A percentile compares a stretch with the other conserved stretches of the same genome.
Evolutionary conservation across 2,888 invertebrate species (phyloP).

Genomic region (Athalia rosae): DNA sequence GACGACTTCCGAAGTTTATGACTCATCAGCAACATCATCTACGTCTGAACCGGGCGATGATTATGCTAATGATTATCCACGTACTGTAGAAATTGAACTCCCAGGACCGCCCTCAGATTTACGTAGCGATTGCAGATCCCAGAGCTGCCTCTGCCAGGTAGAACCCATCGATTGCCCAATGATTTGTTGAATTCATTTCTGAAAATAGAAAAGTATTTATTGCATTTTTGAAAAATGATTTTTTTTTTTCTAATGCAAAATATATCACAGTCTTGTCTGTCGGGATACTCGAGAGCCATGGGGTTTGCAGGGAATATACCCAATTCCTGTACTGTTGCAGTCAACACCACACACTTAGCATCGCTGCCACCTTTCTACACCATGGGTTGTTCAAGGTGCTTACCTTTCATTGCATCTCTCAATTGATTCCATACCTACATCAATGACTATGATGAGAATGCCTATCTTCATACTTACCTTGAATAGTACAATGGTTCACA

Average conservation of each 20-base stretch:
- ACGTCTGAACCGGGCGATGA: constrained; percentile 63
- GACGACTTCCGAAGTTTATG: constrained; percentile 68
- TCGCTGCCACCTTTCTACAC: constrained; percentile 48
- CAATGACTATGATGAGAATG: background rate
- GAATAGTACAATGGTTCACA: background rate
- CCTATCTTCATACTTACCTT: background rate
- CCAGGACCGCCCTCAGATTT: constrained; percentile 53
- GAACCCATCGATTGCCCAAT: constrained; percentile 26
- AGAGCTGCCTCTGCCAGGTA: constrained; percentile 68
- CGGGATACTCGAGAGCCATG: constrained; percentile 63
- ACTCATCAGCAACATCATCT: constrained; percentile 66
- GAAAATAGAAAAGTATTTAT: background rate
- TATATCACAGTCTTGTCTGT: constrained; percentile 60
- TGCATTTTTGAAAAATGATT: no score
- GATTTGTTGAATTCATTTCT: background rate
- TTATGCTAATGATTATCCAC: constrained; percentile 57
- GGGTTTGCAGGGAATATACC: constrained; percentile 66
- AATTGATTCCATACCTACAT: background rate
- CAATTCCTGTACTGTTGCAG: constrained; percentile 55
- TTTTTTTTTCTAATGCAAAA: no score
- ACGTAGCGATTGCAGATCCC: constrained; percentile 59
- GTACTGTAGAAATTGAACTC: constrained; percentile 49
- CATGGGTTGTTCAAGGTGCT: constrained; percentile 53
- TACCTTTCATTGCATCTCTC: background rate
- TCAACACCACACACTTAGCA: constrained; percentile 52